Base-by-base conservation (phyloP, 2,113 vertebrate genomes). In the Cephalopholis sonnerati region DNA sequence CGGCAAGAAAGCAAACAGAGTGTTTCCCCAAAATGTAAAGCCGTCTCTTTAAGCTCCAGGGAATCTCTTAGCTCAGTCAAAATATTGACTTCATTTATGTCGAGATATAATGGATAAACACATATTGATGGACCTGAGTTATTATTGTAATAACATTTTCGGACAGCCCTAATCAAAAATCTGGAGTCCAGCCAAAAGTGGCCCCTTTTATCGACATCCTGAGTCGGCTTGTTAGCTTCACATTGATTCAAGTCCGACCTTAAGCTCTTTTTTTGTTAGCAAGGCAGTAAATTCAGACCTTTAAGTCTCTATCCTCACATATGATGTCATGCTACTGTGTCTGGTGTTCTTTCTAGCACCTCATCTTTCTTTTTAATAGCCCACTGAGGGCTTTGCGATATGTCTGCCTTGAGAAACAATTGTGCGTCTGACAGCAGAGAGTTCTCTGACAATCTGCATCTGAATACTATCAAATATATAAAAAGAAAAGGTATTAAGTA, bases 261-360 rank as follows among this genome's bases (percentile, higher is more conserved):
- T 12, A 13, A 0, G 7, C 64, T 54, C 58, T 3, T 48, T 55
- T 36, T 24, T 36, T 76, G 27, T 66, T 25, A 62, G 44, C 29
- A 5, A 66, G 50, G 44, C 75, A 48, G 15, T 77, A 10, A 67
- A 68, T 73, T 73, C 7, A 58, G 64, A 59, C 53, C 48, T 55
- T 62, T 22, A 58, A 16, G 32, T 62, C 50, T 27, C 46, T 41
- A 6, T 27, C 29, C 48, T 46, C 63, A 32, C 50, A 41, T 74
- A 53, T 81, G 74, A 89, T 64, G 70, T 79, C 84, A 87, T 48
- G 51, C 59, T 46, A 13, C 32, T 18, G 48, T 8, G 58, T 71
- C 58, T 72, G 32, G 1, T 55, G 55, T 22, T 18, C 61, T 41
- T 76, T 62, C 53, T 9, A 67, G 66, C 62, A 54, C 44, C 9